Percentiles rank a stretch among this genome's conserved stretches.
phyloP scores from a whole-genome alignment of 2,113 vertebrate species.

The Daboia siamensis region DNA sequence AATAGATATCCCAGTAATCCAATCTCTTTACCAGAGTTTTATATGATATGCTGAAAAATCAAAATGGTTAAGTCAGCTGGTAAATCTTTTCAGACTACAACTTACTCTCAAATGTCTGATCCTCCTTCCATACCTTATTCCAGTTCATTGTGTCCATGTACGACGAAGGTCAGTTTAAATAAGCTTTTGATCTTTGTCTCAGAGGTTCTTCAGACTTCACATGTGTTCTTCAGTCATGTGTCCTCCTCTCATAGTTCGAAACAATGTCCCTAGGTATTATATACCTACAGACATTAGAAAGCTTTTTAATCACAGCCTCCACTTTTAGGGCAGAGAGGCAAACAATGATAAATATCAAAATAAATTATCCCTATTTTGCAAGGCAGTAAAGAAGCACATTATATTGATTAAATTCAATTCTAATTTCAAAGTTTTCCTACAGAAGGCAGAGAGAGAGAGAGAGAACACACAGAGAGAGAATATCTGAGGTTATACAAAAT shows the following conservation, averaged over 20 bases:
- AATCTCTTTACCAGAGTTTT: not conserved
- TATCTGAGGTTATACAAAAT: not conserved
- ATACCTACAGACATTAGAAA: not conserved
- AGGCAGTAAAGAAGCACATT: not conserved
- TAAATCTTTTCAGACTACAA: not conserved
- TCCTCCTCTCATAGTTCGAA: not conserved
- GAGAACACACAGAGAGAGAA: not conserved
- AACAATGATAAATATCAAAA: not conserved
- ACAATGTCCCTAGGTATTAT: not conserved
- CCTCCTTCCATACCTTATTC: not conserved
- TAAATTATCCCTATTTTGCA: not conserved
- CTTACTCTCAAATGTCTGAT: not conserved
- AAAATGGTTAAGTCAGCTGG: not conserved
- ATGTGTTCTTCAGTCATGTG: not conserved
- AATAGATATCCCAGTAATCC: not conserved
- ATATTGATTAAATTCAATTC: not conserved
- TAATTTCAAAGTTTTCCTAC: not conserved
- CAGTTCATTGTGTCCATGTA: not conserved
- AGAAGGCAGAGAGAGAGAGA: too few relatives aligned
- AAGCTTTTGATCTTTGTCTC: not conserved
- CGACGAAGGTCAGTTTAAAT: not conserved
- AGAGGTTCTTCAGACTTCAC: not conserved
- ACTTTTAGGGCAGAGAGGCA: not conserved
- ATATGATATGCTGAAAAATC: not conserved
- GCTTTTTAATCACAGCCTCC: not conserved